Percentiles rank a stretch among this genome's conserved stretches.
Evolutionary conservation across 1,140 invertebrate genomes (phyloP).

Genomic region (Danaus plexippus): DNA sequence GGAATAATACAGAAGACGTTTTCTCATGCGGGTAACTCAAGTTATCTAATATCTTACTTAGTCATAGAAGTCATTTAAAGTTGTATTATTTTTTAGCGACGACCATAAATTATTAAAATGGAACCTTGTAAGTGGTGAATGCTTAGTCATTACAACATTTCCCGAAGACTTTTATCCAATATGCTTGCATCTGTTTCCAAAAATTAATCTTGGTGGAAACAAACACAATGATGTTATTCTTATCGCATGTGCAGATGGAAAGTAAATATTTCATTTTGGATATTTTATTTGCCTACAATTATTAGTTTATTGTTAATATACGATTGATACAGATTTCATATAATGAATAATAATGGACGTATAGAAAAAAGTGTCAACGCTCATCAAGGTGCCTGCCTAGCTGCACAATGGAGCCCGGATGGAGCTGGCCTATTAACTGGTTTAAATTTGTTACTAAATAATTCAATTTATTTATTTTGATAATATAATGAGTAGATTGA

Average conservation of each 20-base stretch:
- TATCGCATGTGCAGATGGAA: constrained; percentile 91
- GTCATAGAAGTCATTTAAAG: constrained; percentile 1
- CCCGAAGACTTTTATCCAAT: constrained; percentile 89
- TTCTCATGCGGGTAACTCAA: constrained; percentile 85
- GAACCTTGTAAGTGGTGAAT: constrained; percentile 86
- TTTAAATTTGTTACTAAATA: constrained; percentile 17
- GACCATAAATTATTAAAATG: constrained; percentile 92
- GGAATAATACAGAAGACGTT: constrained; percentile 93
- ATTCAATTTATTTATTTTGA: too few species aligned
- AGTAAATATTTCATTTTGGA: constrained; percentile 38
- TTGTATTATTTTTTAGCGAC: constrained; percentile 75
- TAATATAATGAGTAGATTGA: too few species aligned
- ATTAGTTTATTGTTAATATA: not conserved
- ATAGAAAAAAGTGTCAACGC: constrained; percentile 94
- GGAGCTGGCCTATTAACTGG: constrained; percentile 92
- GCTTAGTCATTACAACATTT: constrained; percentile 82
- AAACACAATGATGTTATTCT: constrained; percentile 89
- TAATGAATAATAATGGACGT: constrained; percentile 89
- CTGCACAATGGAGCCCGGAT: constrained; percentile 92
- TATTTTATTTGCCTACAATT: not conserved
- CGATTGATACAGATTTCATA: constrained; percentile 78
- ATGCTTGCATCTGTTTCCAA: constrained; percentile 86
- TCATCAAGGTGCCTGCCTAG: constrained; percentile 91
- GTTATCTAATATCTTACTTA: not conserved
- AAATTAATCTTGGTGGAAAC: constrained; percentile 66